Percentiles rank a stretch among this genome's conserved stretches.
phyloP scores from a whole-genome alignment of 1,140 invertebrate species.

The Acromyrmex echinatior region DNA sequence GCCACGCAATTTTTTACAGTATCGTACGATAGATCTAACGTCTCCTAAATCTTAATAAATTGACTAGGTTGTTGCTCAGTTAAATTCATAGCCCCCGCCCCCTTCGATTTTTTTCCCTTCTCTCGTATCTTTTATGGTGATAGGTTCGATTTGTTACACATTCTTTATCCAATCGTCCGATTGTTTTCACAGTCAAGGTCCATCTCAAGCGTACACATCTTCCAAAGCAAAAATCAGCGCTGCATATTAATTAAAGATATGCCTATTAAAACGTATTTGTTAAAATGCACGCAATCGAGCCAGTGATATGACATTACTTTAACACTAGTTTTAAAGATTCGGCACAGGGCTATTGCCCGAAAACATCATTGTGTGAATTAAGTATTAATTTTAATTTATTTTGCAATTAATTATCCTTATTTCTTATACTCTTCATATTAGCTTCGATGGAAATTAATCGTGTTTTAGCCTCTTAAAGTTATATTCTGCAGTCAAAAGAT shows the following conservation, averaged over 20 bases:
- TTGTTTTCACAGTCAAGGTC: slow-evolving; percentile 1
- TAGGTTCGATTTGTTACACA: slow-evolving; percentile 20
- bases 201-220: neutral
- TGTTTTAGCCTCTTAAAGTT: slow-evolving; percentile 1
- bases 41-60: slow-evolving; percentile 55
- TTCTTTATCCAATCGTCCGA: neutral
- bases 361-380: neutral
- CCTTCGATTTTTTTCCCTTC: neutral
- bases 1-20: slow-evolving; percentile 44
- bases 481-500: slow-evolving; percentile 17
- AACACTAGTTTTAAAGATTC: neutral
- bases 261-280: neutral
- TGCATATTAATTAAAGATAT: slow-evolving; percentile 19
- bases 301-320: slow-evolving; percentile 34
- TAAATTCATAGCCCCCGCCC: slow-evolving; percentile 16
- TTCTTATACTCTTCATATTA: neutral
- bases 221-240: slow-evolving; percentile 14
- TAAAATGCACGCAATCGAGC: slow-evolving; percentile 24
- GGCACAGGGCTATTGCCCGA: neutral
- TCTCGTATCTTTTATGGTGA: neutral
- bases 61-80: slow-evolving; percentile 56
- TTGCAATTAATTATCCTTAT: slow-evolving; percentile 1
- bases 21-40: slow-evolving; percentile 44
- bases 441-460: neutral
- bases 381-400: neutral